These are phyloP conservation scores for Astropecten irregularis DNA, from an alignment of 53 echinoderm and acorn worm genomes.

Conservation along the genomic window DNA sequence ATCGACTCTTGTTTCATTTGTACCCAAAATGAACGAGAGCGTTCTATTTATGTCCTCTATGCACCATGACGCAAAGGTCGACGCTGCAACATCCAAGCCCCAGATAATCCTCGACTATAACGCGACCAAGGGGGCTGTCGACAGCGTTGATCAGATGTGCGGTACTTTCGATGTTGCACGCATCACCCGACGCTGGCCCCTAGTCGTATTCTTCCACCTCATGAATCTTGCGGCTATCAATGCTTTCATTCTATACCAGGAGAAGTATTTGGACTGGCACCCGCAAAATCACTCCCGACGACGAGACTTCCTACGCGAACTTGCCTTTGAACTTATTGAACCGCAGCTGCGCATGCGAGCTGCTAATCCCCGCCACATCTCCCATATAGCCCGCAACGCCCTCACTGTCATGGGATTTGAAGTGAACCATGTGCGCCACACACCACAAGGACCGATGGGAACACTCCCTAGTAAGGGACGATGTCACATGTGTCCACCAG, in stretches of 20 bases:
- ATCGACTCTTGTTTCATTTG: constrained; percentile 9
- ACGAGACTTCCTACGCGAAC: constrained; percentile 9
- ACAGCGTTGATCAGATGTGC: neutral
- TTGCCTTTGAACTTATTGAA: neutral
- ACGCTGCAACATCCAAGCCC: neutral
- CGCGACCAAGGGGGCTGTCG: neutral
- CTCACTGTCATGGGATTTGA: neutral
- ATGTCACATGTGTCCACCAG: neutral
- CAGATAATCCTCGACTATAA: neutral
- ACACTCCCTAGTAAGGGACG: neutral
- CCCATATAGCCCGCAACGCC: neutral
- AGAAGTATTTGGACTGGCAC: neutral
- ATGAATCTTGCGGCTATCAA: neutral
- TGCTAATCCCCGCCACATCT: neutral
- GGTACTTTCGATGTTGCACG: neutral
- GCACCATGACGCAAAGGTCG: neutral
- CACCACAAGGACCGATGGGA: neutral
- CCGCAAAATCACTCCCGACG: neutral
- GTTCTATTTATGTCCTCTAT: neutral
- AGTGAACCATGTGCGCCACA: neutral
- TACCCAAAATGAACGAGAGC: constrained; percentile 7
- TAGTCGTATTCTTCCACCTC: neutral
- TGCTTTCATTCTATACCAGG: neutral
- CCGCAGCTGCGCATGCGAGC: neutral
- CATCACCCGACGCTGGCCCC: neutral